phyloP scores from a whole-genome alignment of 2,888 invertebrate genomes.

The Eupithecia pulchellata region DNA sequence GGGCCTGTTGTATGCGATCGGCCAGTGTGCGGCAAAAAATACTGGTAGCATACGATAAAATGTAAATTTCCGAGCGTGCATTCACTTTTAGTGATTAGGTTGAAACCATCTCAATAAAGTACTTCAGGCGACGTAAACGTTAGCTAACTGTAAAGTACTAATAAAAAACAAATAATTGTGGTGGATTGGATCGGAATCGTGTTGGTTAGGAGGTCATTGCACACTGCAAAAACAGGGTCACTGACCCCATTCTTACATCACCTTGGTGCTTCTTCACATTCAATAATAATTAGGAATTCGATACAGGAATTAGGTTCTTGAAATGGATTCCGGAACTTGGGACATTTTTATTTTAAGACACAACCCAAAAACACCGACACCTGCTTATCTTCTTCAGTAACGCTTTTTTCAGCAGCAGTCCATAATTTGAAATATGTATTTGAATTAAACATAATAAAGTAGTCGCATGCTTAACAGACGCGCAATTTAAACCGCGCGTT shows the following conservation, averaged over 20 bases:
- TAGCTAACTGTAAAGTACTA: constrained; percentile 49
- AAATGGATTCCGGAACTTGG: background rate
- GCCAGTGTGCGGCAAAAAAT: background rate
- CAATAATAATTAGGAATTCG: constrained; percentile 29
- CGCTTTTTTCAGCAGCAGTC: background rate
- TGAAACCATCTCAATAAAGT: constrained; percentile 1
- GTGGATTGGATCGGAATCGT: constrained; percentile 58
- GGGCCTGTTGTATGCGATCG: too few species aligned
- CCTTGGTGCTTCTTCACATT: constrained; percentile 59
- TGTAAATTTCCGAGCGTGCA: background rate
- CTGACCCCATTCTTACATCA: constrained; percentile 69
- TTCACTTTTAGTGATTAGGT: background rate
- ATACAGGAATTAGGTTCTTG: background rate
- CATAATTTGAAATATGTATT: background rate
- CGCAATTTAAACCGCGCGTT: background rate
- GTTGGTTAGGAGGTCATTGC: constrained; percentile 77
- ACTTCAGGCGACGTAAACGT: constrained; percentile 31
- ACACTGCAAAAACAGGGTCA: constrained; percentile 77
- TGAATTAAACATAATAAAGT: background rate
- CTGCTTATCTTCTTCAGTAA: background rate
- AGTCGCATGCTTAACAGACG: background rate
- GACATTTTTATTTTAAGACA: background rate
- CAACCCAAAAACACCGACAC: background rate
- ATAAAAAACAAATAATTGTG: constrained; percentile 49
- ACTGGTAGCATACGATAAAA: background rate